Percentiles rank a stretch among this genome's conserved stretches.
Conservation (phyloP, 2,888 invertebrate species). For the Malthinus flaveolus region DNA sequence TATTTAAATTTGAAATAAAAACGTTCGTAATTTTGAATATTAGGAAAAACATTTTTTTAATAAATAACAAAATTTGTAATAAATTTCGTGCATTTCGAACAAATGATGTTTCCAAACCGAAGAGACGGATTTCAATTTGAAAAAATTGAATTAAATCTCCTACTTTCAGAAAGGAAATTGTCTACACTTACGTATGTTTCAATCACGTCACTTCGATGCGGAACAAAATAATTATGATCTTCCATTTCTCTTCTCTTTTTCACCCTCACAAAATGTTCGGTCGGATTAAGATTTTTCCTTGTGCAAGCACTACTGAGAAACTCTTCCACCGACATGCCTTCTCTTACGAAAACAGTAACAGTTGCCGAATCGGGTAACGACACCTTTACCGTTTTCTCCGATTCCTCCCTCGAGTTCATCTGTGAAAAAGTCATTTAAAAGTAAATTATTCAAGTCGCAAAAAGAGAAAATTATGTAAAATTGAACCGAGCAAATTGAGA, state of each 20-base stretch:
- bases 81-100: too few relatives aligned
- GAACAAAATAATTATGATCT: slow-evolving; percentile 95
- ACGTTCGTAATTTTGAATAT: background rate
- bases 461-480: background rate
- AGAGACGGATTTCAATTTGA: background rate
- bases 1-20: background rate
- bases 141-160: background rate
- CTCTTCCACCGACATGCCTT: slow-evolving; percentile 94
- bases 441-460: slow-evolving; percentile 3
- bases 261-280: slow-evolving; percentile 94
- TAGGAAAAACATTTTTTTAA: background rate
- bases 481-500: too few relatives aligned
- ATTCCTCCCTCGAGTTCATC: slow-evolving; percentile 84
- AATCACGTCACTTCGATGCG: slow-evolving; percentile 90
- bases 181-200: slow-evolving; percentile 85
- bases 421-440: slow-evolving; percentile 55
- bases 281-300: slow-evolving; percentile 87
- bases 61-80: background rate
- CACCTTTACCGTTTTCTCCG: slow-evolving; percentile 87
- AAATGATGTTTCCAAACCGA: background rate
- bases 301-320: slow-evolving; percentile 91
- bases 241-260: slow-evolving; percentile 94
- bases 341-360: slow-evolving; percentile 84
- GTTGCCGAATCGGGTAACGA: slow-evolving; percentile 83
- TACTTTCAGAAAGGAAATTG: slow-evolving; percentile 6